phyloP scores from a whole-genome alignment of 2,888 invertebrate genomes.

The Spatulosminthurus flaviceps region DNA sequence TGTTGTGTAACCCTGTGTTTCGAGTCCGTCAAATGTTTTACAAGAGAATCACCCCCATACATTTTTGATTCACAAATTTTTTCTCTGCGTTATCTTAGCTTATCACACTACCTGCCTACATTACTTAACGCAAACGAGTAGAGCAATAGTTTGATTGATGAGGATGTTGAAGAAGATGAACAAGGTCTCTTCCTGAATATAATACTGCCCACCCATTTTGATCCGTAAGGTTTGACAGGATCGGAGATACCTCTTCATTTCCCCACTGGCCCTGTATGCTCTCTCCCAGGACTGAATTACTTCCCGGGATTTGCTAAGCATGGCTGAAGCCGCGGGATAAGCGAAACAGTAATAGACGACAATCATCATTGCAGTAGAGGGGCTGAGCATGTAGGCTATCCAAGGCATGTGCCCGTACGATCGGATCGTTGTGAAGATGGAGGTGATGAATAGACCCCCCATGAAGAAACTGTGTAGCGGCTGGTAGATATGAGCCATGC shows the following conservation, averaged over 20 bases:
- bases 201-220: constrained; percentile 21
- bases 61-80: too few relatives aligned
- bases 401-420: neutral
- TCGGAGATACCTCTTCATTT: neutral
- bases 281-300: neutral
- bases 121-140: neutral
- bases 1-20: too few relatives aligned
- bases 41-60: too few relatives aligned
- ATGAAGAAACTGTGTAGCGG: constrained; percentile 6
- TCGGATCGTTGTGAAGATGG: neutral
- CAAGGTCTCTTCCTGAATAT: neutral
- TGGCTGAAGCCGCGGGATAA: neutral
- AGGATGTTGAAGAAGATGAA: constrained; percentile 2
- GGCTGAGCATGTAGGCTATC: neutral
- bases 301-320: neutral
- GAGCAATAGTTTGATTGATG: constrained; percentile 2
- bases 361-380: neutral
- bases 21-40: too few relatives aligned
- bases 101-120: too few relatives aligned
- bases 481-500: constrained; percentile 16
- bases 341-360: neutral
- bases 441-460: neutral
- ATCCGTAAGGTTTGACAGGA: neutral
- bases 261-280: neutral
- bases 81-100: too few relatives aligned